phyloP scores from a whole-genome alignment of 1,140 invertebrate genomes.

The Sminthurinus signatus region DNA sequence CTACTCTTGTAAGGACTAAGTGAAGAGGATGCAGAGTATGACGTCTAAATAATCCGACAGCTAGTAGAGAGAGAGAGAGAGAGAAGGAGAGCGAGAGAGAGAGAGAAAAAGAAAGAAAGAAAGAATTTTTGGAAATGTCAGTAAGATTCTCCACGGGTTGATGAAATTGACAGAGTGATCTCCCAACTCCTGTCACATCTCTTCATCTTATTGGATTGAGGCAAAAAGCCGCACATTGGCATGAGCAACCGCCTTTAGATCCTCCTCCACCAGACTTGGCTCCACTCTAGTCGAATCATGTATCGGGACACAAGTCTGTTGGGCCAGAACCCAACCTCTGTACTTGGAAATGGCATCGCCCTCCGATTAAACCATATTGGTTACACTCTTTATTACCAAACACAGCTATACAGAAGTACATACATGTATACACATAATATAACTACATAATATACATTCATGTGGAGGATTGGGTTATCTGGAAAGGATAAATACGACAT shows the following conservation, averaged over 20 bases:
- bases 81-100: conserved; percentile 9
- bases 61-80: conserved; percentile 15
- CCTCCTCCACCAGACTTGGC: too few relatives aligned
- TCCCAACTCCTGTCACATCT: conserved; percentile 37
- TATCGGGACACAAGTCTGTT: too few relatives aligned
- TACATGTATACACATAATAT: too few relatives aligned
- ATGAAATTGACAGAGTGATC: conserved; percentile 43
- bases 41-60: conserved; percentile 32
- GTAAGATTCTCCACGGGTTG: conserved; percentile 40
- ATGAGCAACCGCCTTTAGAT: too few relatives aligned
- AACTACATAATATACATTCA: too few relatives aligned
- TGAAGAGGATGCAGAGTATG: conserved; percentile 19
- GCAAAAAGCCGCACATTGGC: conserved; percentile 12
- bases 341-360: conserved; percentile 15
- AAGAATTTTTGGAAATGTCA: conserved; percentile 40
- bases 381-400: conserved; percentile 38
- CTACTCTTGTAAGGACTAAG: conserved; percentile 9
- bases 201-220: conserved; percentile 34
- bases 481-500: conserved; percentile 14
- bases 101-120: conserved; percentile 9
- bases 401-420: too few relatives aligned
- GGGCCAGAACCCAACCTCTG: conserved; percentile 12
- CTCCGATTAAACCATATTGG: conserved; percentile 36
- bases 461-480: conserved; percentile 20
- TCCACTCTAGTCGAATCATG: too few relatives aligned